Conservation (phyloP, 2,888 invertebrate species). For the Andrena dorsata region DNA sequence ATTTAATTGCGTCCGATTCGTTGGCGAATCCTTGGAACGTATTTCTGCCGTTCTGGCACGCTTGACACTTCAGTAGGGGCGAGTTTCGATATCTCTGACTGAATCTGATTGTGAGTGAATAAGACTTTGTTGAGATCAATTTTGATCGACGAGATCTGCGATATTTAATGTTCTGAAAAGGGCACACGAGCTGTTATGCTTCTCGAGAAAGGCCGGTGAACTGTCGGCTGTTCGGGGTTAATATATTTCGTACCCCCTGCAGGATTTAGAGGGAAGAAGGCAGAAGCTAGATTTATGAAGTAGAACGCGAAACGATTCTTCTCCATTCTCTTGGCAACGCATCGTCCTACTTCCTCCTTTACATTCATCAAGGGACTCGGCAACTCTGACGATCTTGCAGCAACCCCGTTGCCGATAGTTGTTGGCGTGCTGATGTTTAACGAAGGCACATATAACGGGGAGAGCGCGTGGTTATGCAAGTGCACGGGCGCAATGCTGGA, state of each 20-base stretch:
- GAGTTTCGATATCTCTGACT: not conserved
- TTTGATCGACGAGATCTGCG: not conserved
- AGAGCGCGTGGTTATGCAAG: slow-evolving; percentile 46
- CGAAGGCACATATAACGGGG: slow-evolving; percentile 12
- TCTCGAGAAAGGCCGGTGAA: not conserved
- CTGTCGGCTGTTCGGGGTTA: not conserved
- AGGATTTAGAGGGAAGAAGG: not conserved
- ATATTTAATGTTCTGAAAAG: not conserved
- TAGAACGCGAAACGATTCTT: not conserved
- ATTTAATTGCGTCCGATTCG: slow-evolving; percentile 35
- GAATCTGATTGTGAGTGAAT: not conserved
- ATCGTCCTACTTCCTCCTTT: not conserved
- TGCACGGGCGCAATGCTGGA: slow-evolving; percentile 38
- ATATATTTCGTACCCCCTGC: slow-evolving; percentile 15
- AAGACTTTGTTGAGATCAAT: not conserved
- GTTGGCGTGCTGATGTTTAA: slow-evolving; percentile 38
- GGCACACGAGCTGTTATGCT: not conserved
- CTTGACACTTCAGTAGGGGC: not conserved
- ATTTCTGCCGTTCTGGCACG: not conserved
- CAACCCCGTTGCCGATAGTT: slow-evolving; percentile 21
- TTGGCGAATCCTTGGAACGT: not conserved
- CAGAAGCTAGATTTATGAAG: slow-evolving; percentile 24
- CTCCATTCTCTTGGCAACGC: not conserved
- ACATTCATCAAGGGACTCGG: not conserved
- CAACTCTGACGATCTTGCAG: not conserved